Conservation (phyloP, 2,113 vertebrate species). For the Xiphophorus hellerii region DNA sequence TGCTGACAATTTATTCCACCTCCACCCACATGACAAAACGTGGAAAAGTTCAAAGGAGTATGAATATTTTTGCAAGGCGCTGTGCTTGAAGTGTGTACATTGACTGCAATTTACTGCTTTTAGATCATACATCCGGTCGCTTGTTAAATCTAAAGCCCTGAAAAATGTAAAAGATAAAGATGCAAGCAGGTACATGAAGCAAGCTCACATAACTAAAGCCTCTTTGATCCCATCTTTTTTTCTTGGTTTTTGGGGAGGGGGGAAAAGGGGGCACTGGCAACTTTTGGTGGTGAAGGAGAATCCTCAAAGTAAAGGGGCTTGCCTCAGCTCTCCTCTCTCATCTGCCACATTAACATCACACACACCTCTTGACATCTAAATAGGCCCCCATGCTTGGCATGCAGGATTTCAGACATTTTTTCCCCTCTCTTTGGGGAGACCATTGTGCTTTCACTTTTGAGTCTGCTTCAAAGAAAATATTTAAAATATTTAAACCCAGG, state of each 20-base stretch:
- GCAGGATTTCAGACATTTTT: conserved; percentile 28
- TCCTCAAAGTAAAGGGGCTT: conserved; percentile 70
- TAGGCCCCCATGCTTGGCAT: conserved; percentile 62
- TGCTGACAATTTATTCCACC: neutral
- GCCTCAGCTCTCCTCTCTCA: conserved; percentile 68
- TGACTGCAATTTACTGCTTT: neutral
- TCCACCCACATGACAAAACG: neutral
- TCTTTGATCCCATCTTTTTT: conserved; percentile 55
- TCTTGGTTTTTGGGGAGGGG: conserved; percentile 26
- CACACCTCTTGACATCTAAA: conserved; percentile 76
- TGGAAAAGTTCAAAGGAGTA: neutral
- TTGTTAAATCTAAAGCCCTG: conserved; percentile 1
- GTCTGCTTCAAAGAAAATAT: conserved; percentile 28
- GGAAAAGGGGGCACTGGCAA: conserved; percentile 21
- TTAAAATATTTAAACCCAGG: conserved; percentile 1
- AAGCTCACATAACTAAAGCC: conserved; percentile 23
- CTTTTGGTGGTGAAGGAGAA: conserved; percentile 51
- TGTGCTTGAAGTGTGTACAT: neutral
- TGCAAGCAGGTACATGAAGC: conserved; percentile 35
- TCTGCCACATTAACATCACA: conserved; percentile 75
- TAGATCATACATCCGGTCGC: conserved; percentile 11
- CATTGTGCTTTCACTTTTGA: conserved; percentile 52
- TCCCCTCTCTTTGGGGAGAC: neutral
- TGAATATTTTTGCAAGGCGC: neutral
- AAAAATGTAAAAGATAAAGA: neutral